These are phyloP conservation scores for Colletes latitarsis DNA, from an alignment of 1,140 invertebrate species.

Conservation along the genomic window DNA sequence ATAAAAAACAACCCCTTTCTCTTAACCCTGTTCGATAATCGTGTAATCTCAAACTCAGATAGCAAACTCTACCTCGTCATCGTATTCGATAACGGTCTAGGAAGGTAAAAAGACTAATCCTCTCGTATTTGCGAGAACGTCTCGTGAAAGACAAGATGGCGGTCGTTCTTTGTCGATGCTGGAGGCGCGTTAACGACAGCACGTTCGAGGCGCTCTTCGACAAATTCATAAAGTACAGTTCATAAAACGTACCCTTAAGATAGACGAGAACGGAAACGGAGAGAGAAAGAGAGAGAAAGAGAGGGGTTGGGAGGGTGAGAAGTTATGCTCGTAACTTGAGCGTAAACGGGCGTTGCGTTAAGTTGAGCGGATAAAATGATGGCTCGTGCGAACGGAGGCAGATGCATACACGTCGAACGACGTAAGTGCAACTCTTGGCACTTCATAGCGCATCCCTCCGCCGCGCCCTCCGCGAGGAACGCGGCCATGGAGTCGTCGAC, in stretches of 20 bases:
- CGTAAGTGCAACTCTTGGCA: constrained; percentile 71
- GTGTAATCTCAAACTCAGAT: no score
- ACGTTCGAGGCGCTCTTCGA: constrained; percentile 58
- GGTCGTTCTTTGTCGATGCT: constrained; percentile 3
- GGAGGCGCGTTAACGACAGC: constrained; percentile 59
- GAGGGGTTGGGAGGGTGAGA: neutral
- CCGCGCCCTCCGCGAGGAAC: no score
- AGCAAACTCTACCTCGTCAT: no score
- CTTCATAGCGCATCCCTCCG: constrained; percentile 49
- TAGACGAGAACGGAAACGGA: constrained; percentile 25
- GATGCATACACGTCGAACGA: constrained; percentile 48
- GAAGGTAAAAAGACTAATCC: no score
- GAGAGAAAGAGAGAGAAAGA: neutral
- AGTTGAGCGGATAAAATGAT: constrained; percentile 61
- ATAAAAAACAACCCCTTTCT: no score
- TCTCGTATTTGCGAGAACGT: no score
- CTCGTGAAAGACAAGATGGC: no score
- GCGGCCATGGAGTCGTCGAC: neutral
- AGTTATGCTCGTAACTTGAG: constrained; percentile 46
- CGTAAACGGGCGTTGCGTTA: constrained; percentile 55
- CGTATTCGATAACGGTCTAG: no score
- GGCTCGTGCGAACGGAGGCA: constrained; percentile 48
- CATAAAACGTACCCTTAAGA: constrained; percentile 58
- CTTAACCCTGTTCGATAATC: no score
- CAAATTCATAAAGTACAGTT: constrained; percentile 69